Evolutionary conservation across 2,797 vertebrate species (phyloP).

Genomic region (Enteromius paludinosus): DNA sequence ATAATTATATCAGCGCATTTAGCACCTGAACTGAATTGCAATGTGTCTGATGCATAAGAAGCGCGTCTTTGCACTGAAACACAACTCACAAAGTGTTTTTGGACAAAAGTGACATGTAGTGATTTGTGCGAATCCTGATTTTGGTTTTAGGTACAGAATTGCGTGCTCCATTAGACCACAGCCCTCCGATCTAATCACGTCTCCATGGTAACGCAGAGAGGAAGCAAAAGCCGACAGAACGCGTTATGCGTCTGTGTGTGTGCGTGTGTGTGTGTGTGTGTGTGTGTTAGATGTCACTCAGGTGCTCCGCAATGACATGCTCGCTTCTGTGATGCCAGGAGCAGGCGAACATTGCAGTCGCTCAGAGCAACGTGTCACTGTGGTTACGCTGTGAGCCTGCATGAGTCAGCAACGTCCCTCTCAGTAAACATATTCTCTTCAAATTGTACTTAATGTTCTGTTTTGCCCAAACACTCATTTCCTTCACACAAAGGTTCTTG

Average conservation of each 20-base stretch:
- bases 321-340: slow-evolving; percentile 23
- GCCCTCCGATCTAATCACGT: slow-evolving; percentile 32
- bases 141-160: not conserved
- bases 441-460: slow-evolving; percentile 17
- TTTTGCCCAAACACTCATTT: slow-evolving; percentile 34
- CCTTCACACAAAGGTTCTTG: slow-evolving; percentile 13
- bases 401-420: slow-evolving; percentile 31
- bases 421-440: slow-evolving; percentile 11
- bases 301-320: slow-evolving; percentile 36
- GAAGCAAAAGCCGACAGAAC: not conserved
- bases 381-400: slow-evolving; percentile 34
- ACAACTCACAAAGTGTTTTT: not conserved
- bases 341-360: slow-evolving; percentile 25
- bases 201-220: slow-evolving; percentile 41
- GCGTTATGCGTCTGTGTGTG: not conserved
- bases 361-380: slow-evolving; percentile 15
- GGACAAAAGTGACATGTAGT: slow-evolving; percentile 2
- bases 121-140: slow-evolving; percentile 19
- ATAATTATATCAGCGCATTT: not conserved
- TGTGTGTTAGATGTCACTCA: slow-evolving; percentile 35
- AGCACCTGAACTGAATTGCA: not conserved
- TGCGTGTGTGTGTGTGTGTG: too few relatives aligned
- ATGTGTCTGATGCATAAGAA: not conserved
- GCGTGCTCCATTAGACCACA: slow-evolving; percentile 16
- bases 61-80: not conserved